Percentiles rank a stretch among this genome's conserved stretches.
Evolutionary conservation across 2,888 invertebrate genomes (phyloP).

Genomic region (Trissolcus japonicus): DNA sequence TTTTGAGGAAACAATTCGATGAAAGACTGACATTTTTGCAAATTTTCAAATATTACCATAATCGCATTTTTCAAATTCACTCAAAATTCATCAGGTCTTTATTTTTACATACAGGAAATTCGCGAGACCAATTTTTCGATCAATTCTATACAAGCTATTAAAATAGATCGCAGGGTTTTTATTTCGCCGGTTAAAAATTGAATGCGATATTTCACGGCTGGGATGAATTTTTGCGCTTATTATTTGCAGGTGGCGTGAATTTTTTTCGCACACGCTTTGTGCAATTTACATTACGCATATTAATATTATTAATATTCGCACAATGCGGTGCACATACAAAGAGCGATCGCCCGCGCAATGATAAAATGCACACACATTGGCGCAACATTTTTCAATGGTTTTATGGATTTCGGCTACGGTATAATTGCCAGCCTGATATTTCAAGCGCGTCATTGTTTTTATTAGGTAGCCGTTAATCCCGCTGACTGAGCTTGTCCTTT

Average conservation of each 20-base stretch:
- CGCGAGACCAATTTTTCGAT: constrained; percentile 15
- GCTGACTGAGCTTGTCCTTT: constrained; percentile 12
- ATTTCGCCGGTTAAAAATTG: constrained; percentile 38
- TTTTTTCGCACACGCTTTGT: constrained; percentile 40
- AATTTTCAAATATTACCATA: neutral
- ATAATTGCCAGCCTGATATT: constrained; percentile 18
- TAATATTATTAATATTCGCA: constrained; percentile 46
- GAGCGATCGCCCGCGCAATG: constrained; percentile 28
- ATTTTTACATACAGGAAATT: constrained; percentile 6
- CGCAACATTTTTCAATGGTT: constrained; percentile 27
- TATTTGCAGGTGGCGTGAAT: constrained; percentile 48
- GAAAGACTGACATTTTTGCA: too few species aligned
- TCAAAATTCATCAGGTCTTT: neutral
- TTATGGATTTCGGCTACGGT: constrained; percentile 22
- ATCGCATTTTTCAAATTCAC: neutral
- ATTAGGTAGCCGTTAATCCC: constrained; percentile 29
- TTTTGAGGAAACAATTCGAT: too few species aligned
- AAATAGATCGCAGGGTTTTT: constrained; percentile 17
- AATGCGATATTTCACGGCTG: constrained; percentile 40
- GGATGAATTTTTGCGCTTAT: constrained; percentile 46
- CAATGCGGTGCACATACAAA: constrained; percentile 14
- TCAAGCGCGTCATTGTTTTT: constrained; percentile 24
- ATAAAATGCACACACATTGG: constrained; percentile 28
- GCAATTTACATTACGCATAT: constrained; percentile 50
- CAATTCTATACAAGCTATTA: constrained; percentile 14